These are phyloP conservation scores for Cirrhinus molitorella DNA, from an alignment of 2,797 vertebrate species.

Conservation along the genomic window DNA sequence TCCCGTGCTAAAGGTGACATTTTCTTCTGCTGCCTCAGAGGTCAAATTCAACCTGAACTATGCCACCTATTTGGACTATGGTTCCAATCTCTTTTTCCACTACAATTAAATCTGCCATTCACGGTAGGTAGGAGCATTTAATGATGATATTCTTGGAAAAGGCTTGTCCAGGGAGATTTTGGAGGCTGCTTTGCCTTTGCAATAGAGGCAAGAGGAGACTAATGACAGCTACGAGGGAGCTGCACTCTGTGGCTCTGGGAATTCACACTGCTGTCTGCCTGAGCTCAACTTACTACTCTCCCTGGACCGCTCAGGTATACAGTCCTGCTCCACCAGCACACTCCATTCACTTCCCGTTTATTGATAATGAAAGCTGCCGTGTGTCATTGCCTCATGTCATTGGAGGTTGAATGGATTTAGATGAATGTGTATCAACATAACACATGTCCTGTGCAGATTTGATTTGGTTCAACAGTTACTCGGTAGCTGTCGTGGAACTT, in stretches of 20 bases:
- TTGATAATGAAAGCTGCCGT: constrained; percentile 39
- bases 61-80: constrained; percentile 5
- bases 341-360: constrained; percentile 45
- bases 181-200: constrained; percentile 25
- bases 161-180: constrained; percentile 35
- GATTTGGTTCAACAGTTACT: constrained; percentile 29
- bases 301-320: constrained; percentile 53
- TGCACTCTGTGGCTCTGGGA: constrained; percentile 55
- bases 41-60: constrained; percentile 2
- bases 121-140: constrained; percentile 21
- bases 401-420: constrained; percentile 30
- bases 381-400: constrained; percentile 28
- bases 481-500: not conserved
- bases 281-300: constrained; percentile 52
- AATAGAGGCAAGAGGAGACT: constrained; percentile 56
- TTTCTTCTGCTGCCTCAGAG: constrained; percentile 39
- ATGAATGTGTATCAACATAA: constrained; percentile 12
- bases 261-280: constrained; percentile 55
- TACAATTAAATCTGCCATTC: constrained; percentile 41
- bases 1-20: constrained; percentile 42
- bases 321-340: constrained; percentile 74
- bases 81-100: constrained; percentile 3
- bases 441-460: constrained; percentile 17
- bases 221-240: constrained; percentile 62
- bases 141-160: constrained; percentile 42